These are phyloP conservation scores for Macrobrachium nipponense DNA, from an alignment of 1,140 invertebrate genomes.

Conservation along the genomic window DNA sequence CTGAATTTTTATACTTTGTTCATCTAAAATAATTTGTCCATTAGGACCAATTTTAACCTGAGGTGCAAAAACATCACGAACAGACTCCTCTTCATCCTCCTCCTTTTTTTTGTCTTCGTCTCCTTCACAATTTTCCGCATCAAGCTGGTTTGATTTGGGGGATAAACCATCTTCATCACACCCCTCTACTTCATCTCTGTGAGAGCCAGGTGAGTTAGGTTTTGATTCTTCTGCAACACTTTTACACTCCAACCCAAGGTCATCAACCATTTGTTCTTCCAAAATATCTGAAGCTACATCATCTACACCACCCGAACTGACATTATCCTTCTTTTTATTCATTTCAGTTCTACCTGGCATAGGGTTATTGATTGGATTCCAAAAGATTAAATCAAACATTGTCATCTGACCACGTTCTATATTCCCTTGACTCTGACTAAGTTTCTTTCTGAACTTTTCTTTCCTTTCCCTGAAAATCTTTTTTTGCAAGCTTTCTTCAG, in stretches of 20 bases:
- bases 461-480: constrained; percentile 61
- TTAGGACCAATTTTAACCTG: constrained; percentile 89
- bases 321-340: constrained; percentile 19
- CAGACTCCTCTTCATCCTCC: constrained; percentile 66
- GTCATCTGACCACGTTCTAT: constrained; percentile 80
- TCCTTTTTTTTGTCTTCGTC: constrained; percentile 19
- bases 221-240: constrained; percentile 20
- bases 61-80: constrained; percentile 77
- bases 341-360: constrained; percentile 52
- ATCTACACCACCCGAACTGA: constrained; percentile 59
- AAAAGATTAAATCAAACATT: constrained; percentile 92
- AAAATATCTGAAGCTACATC: constrained; percentile 48
- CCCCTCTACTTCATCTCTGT: background rate
- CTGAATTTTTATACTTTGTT: constrained; percentile 79
- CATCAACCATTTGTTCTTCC: constrained; percentile 60
- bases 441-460: constrained; percentile 73
- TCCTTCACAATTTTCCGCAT: background rate
- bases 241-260: constrained; percentile 33
- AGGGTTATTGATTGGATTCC: constrained; percentile 77
- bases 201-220: background rate
- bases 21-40: constrained; percentile 87
- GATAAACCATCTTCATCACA: background rate
- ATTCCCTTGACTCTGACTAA: constrained; percentile 72
- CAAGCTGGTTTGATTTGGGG: background rate
- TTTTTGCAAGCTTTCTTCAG: constrained; percentile 17